phyloP scores from a whole-genome alignment of 2,797 vertebrate species.

The Falco naumanni region DNA sequence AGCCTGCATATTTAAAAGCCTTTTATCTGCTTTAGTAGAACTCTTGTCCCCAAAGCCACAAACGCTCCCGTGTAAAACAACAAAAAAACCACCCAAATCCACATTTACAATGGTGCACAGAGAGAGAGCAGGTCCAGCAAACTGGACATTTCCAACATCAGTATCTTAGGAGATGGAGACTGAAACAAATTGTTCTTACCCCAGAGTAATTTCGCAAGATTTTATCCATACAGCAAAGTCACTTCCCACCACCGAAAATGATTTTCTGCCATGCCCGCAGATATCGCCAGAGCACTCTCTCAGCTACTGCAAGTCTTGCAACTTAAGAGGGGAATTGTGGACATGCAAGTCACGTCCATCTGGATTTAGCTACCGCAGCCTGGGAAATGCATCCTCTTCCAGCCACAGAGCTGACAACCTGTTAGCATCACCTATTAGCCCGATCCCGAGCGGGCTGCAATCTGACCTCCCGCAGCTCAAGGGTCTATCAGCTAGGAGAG shows the following conservation, averaged over 20 bases:
- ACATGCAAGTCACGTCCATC: conserved; percentile 17
- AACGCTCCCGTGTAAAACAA: background rate
- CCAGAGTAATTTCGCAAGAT: conserved; percentile 40
- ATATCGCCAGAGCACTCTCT: background rate
- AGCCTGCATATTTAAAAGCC: background rate
- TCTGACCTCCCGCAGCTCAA: background rate
- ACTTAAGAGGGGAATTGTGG: background rate
- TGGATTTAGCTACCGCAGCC: conserved; percentile 14
- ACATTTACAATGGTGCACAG: background rate
- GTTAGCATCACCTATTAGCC: conserved; percentile 27
- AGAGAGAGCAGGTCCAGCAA: background rate
- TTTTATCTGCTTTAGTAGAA: background rate
- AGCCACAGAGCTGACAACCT: conserved; percentile 40
- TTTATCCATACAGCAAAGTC: conserved; percentile 53
- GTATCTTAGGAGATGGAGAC: background rate
- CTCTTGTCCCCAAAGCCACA: background rate
- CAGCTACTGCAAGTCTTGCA: background rate
- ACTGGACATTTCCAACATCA: background rate
- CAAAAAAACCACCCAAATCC: background rate
- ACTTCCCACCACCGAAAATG: background rate
- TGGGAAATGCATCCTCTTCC: background rate
- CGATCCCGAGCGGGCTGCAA: background rate
- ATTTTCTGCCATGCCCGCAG: conserved; percentile 51
- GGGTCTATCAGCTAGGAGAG: background rate
- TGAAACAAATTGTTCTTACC: conserved; percentile 45